phyloP scores from a whole-genome alignment of 1,140 invertebrate species.

The Drosophila miranda region DNA sequence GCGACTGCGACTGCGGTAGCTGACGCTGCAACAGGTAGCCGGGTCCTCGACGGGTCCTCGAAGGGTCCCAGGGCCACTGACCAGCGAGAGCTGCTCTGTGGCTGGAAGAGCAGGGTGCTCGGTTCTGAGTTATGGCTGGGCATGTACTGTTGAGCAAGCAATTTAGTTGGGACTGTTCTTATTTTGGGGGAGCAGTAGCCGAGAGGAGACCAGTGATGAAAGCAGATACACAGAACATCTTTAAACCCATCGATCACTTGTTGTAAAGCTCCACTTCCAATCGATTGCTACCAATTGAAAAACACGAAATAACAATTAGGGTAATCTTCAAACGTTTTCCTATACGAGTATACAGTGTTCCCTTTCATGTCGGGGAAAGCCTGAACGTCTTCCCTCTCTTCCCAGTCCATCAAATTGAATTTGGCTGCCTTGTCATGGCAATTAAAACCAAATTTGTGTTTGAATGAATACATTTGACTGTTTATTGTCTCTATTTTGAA shows the following conservation, averaged over 20 bases:
- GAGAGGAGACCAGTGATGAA: conserved; percentile 2
- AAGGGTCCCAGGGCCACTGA: conserved; percentile 42
- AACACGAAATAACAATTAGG: too few relatives aligned
- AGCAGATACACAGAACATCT: too few relatives aligned
- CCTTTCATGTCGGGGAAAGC: conserved; percentile 34
- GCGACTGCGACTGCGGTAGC: conserved; percentile 30
- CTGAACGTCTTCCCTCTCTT: not conserved
- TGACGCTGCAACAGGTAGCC: conserved; percentile 68
- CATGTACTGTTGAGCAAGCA: conserved; percentile 27
- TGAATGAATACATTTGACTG: conserved; percentile 67
- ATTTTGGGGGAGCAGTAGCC: conserved; percentile 2
- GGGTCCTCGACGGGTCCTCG: conserved; percentile 1
- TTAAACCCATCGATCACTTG: too few relatives aligned
- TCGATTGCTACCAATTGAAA: too few relatives aligned
- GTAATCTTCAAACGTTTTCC: not conserved
- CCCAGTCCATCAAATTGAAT: conserved; percentile 13
- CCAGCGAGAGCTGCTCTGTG: conserved; percentile 24
- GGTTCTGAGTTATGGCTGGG: conserved; percentile 61
- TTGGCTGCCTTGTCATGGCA: conserved; percentile 62
- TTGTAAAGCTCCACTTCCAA: too few relatives aligned
- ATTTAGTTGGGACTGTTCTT: conserved; percentile 26
- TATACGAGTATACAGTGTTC: conserved; percentile 20
- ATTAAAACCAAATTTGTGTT: conserved; percentile 68
- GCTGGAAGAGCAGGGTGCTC: conserved; percentile 12
- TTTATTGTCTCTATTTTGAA: conserved; percentile 63